Percentiles rank a stretch among this genome's conserved stretches.
Conservation (phyloP, 2,113 vertebrate species). For the Egretta garzetta region DNA sequence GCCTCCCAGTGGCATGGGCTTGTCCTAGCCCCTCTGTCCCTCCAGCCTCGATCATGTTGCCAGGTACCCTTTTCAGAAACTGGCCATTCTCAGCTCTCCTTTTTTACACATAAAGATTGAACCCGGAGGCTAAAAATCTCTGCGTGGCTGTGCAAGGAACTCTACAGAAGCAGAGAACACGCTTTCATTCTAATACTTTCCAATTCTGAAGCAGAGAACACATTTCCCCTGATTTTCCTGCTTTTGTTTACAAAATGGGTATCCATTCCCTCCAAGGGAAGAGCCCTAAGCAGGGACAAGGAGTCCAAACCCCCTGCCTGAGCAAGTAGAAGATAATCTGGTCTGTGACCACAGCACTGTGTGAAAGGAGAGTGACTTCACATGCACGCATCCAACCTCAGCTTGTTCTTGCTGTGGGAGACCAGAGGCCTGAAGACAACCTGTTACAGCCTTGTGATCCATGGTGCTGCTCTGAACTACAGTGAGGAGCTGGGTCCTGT, state of each 20-base stretch:
- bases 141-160: not conserved
- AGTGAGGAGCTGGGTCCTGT: not conserved
- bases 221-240: not conserved
- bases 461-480: not conserved
- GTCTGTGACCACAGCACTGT: not conserved
- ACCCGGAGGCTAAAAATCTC: not conserved
- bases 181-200: not conserved
- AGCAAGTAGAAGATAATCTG: not conserved
- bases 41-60: rapidly evolving
- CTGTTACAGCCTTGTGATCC: not conserved
- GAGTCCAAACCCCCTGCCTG: not conserved
- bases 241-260: not conserved
- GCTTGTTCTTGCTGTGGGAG: not conserved
- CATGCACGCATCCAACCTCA: not conserved
- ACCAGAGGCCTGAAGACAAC: not conserved
- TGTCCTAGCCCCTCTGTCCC: not conserved
- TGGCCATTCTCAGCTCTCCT: not conserved
- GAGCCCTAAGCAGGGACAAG: not conserved
- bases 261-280: not conserved
- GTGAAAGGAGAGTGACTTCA: not conserved
- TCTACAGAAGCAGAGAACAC: not conserved
- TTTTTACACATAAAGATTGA: not conserved
- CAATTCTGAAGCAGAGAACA: not conserved
- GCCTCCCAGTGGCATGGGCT: not conserved
- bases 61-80: not conserved